Evolutionary conservation across 2,888 invertebrate genomes (phyloP).

Genomic region (Drosophila kanekoi): DNA sequence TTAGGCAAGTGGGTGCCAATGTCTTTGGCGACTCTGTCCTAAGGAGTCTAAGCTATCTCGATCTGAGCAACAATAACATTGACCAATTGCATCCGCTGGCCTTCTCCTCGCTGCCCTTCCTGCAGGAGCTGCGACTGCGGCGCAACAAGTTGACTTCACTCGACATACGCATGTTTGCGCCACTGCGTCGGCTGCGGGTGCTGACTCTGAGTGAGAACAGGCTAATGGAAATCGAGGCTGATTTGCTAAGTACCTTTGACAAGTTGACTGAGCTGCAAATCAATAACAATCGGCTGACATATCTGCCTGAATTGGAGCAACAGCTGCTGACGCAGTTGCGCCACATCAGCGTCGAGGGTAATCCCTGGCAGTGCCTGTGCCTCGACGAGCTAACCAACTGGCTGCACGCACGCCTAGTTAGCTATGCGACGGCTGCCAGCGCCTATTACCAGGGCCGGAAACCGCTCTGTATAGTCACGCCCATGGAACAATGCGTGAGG

Average conservation of each 20-base stretch:
- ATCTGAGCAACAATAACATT: slow-evolving; percentile 72
- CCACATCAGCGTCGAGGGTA: slow-evolving; percentile 79
- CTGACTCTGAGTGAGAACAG: slow-evolving; percentile 79
- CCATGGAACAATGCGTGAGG: slow-evolving; percentile 73
- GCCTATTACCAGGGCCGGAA: slow-evolving; percentile 77
- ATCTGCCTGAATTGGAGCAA: slow-evolving; percentile 66
- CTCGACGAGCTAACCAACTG: slow-evolving; percentile 76
- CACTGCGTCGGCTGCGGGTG: slow-evolving; percentile 73
- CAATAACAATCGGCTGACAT: slow-evolving; percentile 82
- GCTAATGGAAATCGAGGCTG: slow-evolving; percentile 67
- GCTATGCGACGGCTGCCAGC: slow-evolving; percentile 66
- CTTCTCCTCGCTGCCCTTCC: slow-evolving; percentile 70
- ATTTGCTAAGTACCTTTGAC: slow-evolving; percentile 61
- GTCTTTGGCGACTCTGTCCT: slow-evolving; percentile 70
- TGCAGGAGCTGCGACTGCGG: slow-evolving; percentile 76
- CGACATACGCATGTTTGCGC: slow-evolving; percentile 78
- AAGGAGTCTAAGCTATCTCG: slow-evolving; percentile 63
- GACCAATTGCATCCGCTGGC: slow-evolving; percentile 70
- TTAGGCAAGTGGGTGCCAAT: slow-evolving; percentile 57
- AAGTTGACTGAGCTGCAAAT: slow-evolving; percentile 71
- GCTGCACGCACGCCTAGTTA: slow-evolving; percentile 62
- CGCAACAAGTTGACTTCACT: slow-evolving; percentile 73
- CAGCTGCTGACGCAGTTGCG: slow-evolving; percentile 63
- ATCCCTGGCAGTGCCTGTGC: slow-evolving; percentile 84
- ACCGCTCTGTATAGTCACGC: slow-evolving; percentile 82